Evolutionary conservation across 2,888 invertebrate genomes (phyloP), one percentile per base, ranked within the genome.

Genomic region (Drosophila fulvimacula): DNA sequence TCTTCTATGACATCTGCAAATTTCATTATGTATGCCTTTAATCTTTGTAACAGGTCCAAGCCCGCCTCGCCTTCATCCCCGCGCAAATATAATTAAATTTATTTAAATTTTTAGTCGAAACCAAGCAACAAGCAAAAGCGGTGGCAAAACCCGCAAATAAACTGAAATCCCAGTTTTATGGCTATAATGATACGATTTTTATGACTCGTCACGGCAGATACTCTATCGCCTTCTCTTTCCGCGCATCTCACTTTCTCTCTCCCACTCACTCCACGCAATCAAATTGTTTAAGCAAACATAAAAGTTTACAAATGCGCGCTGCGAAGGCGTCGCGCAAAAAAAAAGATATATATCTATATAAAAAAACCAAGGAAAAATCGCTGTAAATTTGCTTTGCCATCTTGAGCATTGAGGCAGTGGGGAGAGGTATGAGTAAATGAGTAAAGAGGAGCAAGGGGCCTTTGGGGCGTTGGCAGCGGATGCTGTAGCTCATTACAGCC

Each of bases 181-280:
- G 85, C 88, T 79, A 77, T 84, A 83, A 83, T 83, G 83, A 83
- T 87, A 84, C 83, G 88, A 82, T 87, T 87, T 83, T 83, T 83
- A 83, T 87, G 88, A 71, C 66, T 83, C 83, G 88, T 76, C 83
- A 87, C 85, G 83, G 58, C 73, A 83, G 76, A 44, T 60, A n/a
- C 24, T 34, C 53, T 10, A 36, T 19, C 38, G 38, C 30, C 52
- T 30, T 21, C 44, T 48, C 42, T 10, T n/a, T 11, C 24, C 70
- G 69, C 71, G 69, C 62, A 19, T 42, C 57, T 55, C 46, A 39
- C 48, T 32, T 30, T 46, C 42, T 44, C 53, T 53, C 30, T 44
- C 60, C 64, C 38, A 27, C 56, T 52, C 38, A 21, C 52, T 56
- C 52, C 57, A 6, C 49, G 85, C 84, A 83, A 82, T 88, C 88